Evolutionary conservation across 2,113 vertebrate species (phyloP).

Genomic region (Marmota flaviventris): DNA sequence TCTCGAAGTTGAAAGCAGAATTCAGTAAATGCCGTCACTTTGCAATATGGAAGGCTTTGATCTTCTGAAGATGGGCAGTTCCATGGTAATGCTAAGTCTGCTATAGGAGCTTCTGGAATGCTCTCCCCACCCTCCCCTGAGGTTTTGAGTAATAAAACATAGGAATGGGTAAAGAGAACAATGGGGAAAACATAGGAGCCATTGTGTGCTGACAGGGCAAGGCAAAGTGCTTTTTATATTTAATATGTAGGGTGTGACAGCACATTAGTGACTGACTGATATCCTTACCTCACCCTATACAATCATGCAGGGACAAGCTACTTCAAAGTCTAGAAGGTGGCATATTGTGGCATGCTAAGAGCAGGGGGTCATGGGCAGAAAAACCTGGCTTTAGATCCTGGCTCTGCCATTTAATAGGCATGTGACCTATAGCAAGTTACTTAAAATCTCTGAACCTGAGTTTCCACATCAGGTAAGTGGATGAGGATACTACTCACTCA

Average conservation of each 20-base stretch:
- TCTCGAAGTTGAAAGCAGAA: constrained; percentile 37
- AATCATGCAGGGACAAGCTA: neutral
- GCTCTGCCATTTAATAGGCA: neutral
- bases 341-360: neutral
- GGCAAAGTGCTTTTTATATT: neutral
- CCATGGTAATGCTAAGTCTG: neutral
- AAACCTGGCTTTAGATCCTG: neutral
- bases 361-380: neutral
- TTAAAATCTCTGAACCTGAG: neutral
- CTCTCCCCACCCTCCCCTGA: neutral
- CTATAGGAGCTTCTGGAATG: neutral
- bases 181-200: neutral
- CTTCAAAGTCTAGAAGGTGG: neutral
- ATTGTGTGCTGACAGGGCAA: neutral
- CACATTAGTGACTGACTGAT: neutral
- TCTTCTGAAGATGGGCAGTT: neutral
- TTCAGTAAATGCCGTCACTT: neutral
- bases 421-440: neutral
- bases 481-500: neutral
- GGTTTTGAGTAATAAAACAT: neutral
- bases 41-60: neutral
- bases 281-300: neutral
- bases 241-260: neutral
- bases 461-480: neutral
- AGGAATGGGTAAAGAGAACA: neutral